A percentile compares a stretch with the other conserved stretches of the same genome.
phyloP scores from a whole-genome alignment of 2,888 invertebrate genomes.

The Cephus sareptanus region DNA sequence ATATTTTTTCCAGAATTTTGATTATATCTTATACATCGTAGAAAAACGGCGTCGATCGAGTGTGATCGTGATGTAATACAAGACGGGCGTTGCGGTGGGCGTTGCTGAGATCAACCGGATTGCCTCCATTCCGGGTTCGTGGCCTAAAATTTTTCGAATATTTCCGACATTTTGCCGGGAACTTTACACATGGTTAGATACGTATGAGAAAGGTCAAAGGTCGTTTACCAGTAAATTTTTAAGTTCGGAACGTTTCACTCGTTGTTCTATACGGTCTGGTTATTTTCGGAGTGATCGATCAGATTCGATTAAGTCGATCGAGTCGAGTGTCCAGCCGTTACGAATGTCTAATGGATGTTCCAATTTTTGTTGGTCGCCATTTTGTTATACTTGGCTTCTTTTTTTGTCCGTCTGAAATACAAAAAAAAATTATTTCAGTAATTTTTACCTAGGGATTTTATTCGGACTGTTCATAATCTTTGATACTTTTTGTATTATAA shows the following conservation, averaged over 20 bases:
- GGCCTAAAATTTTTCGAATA: slow-evolving; percentile 27
- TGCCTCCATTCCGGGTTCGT: slow-evolving; percentile 40
- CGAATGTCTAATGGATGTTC: not conserved
- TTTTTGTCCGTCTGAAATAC: not conserved
- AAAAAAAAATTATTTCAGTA: not conserved
- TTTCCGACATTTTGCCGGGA: not conserved
- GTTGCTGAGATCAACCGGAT: slow-evolving; percentile 49
- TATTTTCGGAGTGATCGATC: not conserved
- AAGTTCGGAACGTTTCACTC: not conserved
- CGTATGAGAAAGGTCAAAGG: not conserved
- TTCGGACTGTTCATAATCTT: slow-evolving; percentile 34
- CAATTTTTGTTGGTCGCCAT: not conserved
- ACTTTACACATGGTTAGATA: not conserved
- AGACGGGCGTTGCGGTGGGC: slow-evolving; percentile 39
- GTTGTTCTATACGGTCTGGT: not conserved
- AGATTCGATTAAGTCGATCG: not conserved
- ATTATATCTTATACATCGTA: slow-evolving; percentile 35
- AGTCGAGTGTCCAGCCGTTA: not conserved
- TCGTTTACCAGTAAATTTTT: not conserved
- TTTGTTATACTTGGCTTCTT: not conserved
- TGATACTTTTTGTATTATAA: slow-evolving; percentile 47
- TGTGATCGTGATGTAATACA: slow-evolving; percentile 36
- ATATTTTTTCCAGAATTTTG: slow-evolving; percentile 46
- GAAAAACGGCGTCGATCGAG: slow-evolving; percentile 25
- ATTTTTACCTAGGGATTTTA: not conserved